Evolutionary conservation across 1,140 invertebrate genomes (phyloP).

Genomic region (Rhagoletis pomonella): DNA sequence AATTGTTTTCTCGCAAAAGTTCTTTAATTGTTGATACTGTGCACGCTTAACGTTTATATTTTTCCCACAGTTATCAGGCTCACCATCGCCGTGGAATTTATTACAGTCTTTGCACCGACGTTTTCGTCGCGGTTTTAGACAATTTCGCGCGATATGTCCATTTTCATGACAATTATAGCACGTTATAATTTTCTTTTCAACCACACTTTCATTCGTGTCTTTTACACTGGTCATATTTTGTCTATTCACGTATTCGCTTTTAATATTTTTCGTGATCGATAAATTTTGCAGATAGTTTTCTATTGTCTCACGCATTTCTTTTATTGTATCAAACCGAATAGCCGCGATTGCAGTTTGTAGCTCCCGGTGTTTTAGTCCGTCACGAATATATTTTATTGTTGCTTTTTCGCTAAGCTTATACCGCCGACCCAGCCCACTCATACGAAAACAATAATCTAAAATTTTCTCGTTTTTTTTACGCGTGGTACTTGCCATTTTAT

Average conservation of each 20-base stretch:
- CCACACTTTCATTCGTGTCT: not conserved
- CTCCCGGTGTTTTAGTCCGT: constrained; percentile 48
- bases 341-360: constrained; percentile 45
- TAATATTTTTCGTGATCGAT: not conserved
- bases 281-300: constrained; percentile 41
- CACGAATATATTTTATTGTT: constrained; percentile 53
- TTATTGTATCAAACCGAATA: constrained; percentile 34
- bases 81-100: no score
- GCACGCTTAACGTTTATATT: no score
- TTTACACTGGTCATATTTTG: not conserved
- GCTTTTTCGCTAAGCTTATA: constrained; percentile 50
- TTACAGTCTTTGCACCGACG: not conserved
- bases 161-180: not conserved
- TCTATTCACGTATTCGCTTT: not conserved
- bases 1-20: no score
- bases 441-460: constrained; percentile 57
- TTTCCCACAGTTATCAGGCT: no score
- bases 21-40: no score
- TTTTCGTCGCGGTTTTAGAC: not conserved
- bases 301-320: constrained; percentile 27
- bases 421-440: constrained; percentile 29
- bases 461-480: constrained; percentile 14
- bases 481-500: not conserved
- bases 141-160: not conserved
- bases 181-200: not conserved